These are phyloP conservation scores for Cephus spinipes DNA, from an alignment of 2,888 invertebrate genomes.

Conservation along the genomic window DNA sequence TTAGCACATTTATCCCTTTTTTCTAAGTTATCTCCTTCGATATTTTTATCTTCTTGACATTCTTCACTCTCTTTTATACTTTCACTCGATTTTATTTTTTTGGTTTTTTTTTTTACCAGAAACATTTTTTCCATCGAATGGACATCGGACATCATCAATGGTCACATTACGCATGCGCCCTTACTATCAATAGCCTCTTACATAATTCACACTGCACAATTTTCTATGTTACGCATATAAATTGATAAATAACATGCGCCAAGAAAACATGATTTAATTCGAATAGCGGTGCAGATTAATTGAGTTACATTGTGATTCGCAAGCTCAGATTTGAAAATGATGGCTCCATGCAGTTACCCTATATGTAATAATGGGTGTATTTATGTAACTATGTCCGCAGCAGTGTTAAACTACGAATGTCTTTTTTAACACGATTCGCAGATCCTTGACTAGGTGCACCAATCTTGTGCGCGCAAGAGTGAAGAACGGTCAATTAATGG, in stretches of 20 bases:
- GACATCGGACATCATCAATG: neutral
- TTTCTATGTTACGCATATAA: neutral
- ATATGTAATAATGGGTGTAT: conserved; percentile 42
- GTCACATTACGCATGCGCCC: neutral
- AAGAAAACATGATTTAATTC: conserved; percentile 20
- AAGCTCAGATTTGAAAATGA: conserved; percentile 45
- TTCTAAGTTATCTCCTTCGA: neutral
- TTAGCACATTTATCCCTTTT: neutral
- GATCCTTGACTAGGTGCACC: conserved; percentile 47
- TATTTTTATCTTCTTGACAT: neutral
- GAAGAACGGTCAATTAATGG: conserved; percentile 5
- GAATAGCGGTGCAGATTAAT: conserved; percentile 27
- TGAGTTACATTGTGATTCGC: conserved; percentile 22
- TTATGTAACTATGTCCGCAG: conserved; percentile 29
- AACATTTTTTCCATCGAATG: neutral
- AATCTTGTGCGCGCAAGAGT: conserved; percentile 31
- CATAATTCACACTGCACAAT: neutral
- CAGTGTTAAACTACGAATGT: neutral
- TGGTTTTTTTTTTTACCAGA: neutral
- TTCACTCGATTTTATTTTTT: neutral
- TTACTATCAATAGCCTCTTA: neutral
- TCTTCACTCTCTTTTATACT: neutral
- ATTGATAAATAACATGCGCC: conserved; percentile 7
- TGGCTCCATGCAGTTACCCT: conserved; percentile 46
- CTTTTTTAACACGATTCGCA: neutral